Evolutionary conservation across 2,113 vertebrate genomes (phyloP), one percentile per base, ranked within the genome.

Genomic region (Amazona guildingii): DNA sequence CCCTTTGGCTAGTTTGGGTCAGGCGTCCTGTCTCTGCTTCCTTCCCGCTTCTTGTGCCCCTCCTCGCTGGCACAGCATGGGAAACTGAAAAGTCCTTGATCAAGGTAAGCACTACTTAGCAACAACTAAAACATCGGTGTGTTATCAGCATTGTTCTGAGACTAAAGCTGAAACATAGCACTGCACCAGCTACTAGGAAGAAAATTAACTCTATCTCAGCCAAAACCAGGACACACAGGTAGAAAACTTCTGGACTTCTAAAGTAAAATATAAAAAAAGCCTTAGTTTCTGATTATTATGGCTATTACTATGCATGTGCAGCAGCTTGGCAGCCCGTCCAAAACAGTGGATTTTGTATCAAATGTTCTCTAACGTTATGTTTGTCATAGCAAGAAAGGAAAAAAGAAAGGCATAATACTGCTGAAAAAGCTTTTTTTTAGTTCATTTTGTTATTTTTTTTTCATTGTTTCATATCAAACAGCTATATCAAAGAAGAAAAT

Each of bases 341-440:
- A 41, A 63, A 2, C 19, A 11, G 8, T 2, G 4, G 10, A 16
- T n/a, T 85, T 83, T 37, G 24, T 35, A 37, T 62, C 41, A 51
- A 19, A 70, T 28, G 4, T 12, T 55, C 23, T 18, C 11, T n/a
- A 20, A 28, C 14, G 10, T 41, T 28, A 35, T 70, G 17, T 5
- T 69, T 0, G 0, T 23, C 13, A 18, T 4, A 62, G 33, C n/a
- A 64, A 41, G 20, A 49, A 51, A 10, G 17, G 8, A 8, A 39
- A 48, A 55, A 70, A 46, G 20, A 52, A 59, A 66, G 31, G 25
- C 0, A 1, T 57, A 37, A 48, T 28, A 33, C 31, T n/a, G n/a
- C 19, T 44, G 15, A 44, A 90, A 61, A 85, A 2, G 4, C 2
- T 18, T 69, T 49, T 59, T 59, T 43, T 59, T 59, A 4, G 20